Conservation (phyloP, 2,113 vertebrate species). For the Phyllopteryx taeniolatus region DNA sequence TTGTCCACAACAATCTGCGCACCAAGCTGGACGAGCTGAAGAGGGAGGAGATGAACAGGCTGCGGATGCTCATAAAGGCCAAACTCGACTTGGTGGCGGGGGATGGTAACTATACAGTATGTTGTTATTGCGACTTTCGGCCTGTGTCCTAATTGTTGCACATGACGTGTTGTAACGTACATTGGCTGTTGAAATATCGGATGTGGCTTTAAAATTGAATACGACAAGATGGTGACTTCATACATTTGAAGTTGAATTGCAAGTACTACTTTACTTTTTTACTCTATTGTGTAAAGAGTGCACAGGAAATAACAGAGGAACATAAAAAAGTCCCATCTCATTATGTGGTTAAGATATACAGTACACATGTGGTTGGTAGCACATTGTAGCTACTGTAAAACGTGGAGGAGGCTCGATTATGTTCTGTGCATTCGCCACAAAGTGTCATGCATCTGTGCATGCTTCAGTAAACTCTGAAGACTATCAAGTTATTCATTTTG, state of each 20-base stretch:
- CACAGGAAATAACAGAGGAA: background rate
- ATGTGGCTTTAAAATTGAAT: background rate
- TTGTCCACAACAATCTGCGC: constrained; percentile 90
- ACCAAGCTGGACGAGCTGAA: constrained; percentile 92
- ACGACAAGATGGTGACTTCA: background rate
- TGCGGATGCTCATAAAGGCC: constrained; percentile 90
- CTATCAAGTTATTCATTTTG: too few relatives aligned
- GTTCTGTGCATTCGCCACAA: too few relatives aligned
- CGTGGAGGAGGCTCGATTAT: too few relatives aligned
- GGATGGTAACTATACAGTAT: constrained; percentile 52
- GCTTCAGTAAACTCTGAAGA: too few relatives aligned
- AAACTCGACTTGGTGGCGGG: constrained; percentile 83
- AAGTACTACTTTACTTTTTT: background rate
- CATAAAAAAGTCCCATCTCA: background rate
- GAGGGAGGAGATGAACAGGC: constrained; percentile 87
- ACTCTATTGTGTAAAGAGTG: background rate
- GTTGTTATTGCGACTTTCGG: background rate
- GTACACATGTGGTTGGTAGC: too few relatives aligned
- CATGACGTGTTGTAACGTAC: constrained; percentile 9
- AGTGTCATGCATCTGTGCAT: too few relatives aligned
- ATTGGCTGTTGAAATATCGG: background rate
- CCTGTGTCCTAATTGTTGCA: constrained; percentile 17
- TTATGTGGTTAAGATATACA: too few relatives aligned
- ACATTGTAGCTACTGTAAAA: too few relatives aligned
- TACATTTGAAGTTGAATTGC: background rate